Percentiles rank a stretch among this genome's conserved stretches.
These are phyloP conservation scores for Ips typographus DNA, from an alignment of 1,140 invertebrate species.

Conservation along the genomic window DNA sequence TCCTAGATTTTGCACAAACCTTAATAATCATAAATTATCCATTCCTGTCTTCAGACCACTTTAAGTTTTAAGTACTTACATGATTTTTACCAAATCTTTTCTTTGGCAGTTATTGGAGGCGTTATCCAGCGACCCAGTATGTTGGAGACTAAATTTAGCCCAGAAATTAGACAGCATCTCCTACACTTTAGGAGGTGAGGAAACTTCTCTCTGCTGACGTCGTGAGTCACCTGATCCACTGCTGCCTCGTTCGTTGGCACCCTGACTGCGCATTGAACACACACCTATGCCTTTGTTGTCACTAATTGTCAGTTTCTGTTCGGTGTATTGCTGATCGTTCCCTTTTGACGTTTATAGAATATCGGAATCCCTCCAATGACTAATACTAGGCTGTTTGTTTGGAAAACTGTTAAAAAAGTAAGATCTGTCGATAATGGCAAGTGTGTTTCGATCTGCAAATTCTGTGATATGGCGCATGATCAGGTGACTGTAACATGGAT, in stretches of 20 bases:
- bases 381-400: too few species aligned
- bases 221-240: conserved; percentile 56
- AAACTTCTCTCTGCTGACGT: conserved; percentile 59
- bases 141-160: conserved; percentile 84
- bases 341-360: background rate
- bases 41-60: too few species aligned
- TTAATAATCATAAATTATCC: background rate
- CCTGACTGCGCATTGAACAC: conserved; percentile 47
- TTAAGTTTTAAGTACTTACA: too few species aligned
- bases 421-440: conserved; percentile 24
- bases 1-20: conserved; percentile 3
- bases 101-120: conserved; percentile 72
- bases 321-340: background rate
- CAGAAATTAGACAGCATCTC: conserved; percentile 88
- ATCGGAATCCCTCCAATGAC: background rate
- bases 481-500: conserved; percentile 52
- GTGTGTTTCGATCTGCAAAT: conserved; percentile 47
- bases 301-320: conserved; percentile 3
- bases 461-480: conserved; percentile 54
- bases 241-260: conserved; percentile 49
- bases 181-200: conserved; percentile 83
- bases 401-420: too few species aligned
- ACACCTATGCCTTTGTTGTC: conserved; percentile 37
- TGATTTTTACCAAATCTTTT: background rate
- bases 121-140: conserved; percentile 76